phyloP scores from a whole-genome alignment of 2,797 vertebrate species.

The Anguilla megastoma region DNA sequence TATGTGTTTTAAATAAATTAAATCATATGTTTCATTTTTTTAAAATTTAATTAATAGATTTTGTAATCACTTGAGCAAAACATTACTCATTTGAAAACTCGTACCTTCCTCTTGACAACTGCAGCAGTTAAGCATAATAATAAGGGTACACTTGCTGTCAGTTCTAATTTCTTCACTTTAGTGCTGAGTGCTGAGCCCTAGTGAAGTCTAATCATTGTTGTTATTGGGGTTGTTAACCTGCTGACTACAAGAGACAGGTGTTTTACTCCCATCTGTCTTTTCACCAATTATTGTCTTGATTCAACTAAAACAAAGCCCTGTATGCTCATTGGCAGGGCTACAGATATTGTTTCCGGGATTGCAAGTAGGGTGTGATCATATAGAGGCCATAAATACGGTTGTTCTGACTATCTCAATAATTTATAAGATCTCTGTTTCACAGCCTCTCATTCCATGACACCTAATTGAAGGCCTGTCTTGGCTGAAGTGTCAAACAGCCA shows the following conservation, averaged over 20 bases:
- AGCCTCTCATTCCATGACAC: slow-evolving; percentile 58
- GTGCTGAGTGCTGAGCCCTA: slow-evolving; percentile 51
- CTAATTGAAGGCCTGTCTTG: slow-evolving; percentile 71
- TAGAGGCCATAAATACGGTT: slow-evolving; percentile 64
- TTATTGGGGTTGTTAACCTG: slow-evolving; percentile 32
- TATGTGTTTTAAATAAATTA: background rate
- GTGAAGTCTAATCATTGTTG: slow-evolving; percentile 50
- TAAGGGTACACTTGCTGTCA: slow-evolving; percentile 69
- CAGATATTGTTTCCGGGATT: slow-evolving; percentile 47
- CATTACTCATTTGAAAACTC: slow-evolving; percentile 67
- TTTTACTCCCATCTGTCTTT: slow-evolving; percentile 22
- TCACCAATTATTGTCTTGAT: slow-evolving; percentile 50
- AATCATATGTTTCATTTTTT: slow-evolving; percentile 31
- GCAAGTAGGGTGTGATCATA: slow-evolving; percentile 66
- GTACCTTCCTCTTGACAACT: slow-evolving; percentile 59
- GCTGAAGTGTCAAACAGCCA: slow-evolving; percentile 62
- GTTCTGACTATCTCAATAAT: slow-evolving; percentile 54
- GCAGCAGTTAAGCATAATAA: slow-evolving; percentile 70
- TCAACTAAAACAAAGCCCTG: slow-evolving; percentile 34
- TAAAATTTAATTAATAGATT: slow-evolving; percentile 45
- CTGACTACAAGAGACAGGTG: slow-evolving; percentile 36
- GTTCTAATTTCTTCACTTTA: slow-evolving; percentile 66
- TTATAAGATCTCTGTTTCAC: slow-evolving; percentile 58
- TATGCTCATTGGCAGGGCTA: background rate
- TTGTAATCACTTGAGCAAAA: slow-evolving; percentile 62